A percentile compares a stretch with the other conserved stretches of the same genome.
Evolutionary conservation across 1,140 invertebrate genomes (phyloP).

Genomic region (Scaptodrosophila lebanonensis): DNA sequence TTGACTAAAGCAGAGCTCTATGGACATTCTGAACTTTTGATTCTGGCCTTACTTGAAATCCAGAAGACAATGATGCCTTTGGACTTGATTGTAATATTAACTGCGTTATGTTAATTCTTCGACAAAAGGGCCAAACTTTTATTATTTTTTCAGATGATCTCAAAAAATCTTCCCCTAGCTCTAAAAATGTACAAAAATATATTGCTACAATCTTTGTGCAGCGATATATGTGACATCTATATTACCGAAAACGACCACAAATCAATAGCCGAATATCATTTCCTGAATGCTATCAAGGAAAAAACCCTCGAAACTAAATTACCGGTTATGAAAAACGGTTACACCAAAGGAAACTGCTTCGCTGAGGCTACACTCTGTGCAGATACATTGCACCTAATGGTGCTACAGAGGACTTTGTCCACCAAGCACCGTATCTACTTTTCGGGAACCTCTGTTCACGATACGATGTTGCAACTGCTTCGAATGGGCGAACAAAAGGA

Average conservation of each 20-base stretch:
- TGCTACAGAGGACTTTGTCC: conserved; percentile 86
- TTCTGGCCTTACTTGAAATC: conserved; percentile 88
- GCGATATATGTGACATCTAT: conserved; percentile 90
- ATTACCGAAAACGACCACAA: conserved; percentile 94
- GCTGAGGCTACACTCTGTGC: conserved; percentile 86
- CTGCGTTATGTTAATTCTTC: neutral
- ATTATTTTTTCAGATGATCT: conserved; percentile 78
- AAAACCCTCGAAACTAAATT: conserved; percentile 80
- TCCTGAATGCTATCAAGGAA: conserved; percentile 76
- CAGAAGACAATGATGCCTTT: conserved; percentile 73
- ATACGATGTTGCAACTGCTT: conserved; percentile 89
- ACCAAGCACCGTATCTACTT: conserved; percentile 30
- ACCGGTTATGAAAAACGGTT: conserved; percentile 84
- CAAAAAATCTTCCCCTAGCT: conserved; percentile 91
- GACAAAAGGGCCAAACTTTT: neutral
- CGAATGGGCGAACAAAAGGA: conserved; percentile 86
- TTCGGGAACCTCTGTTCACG: conserved; percentile 87
- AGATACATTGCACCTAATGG: conserved; percentile 85
- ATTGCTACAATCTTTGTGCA: conserved; percentile 90
- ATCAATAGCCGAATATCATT: conserved; percentile 83
- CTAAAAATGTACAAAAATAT: conserved; percentile 90
- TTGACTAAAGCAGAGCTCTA: conserved; percentile 94
- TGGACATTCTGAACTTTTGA: conserved; percentile 95
- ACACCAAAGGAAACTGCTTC: conserved; percentile 89
- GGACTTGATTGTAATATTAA: conserved; percentile 54